Evolutionary conservation across 2,888 invertebrate genomes (phyloP), one percentile per base, ranked within the genome.

Genomic region (Phengaris arion): DNA sequence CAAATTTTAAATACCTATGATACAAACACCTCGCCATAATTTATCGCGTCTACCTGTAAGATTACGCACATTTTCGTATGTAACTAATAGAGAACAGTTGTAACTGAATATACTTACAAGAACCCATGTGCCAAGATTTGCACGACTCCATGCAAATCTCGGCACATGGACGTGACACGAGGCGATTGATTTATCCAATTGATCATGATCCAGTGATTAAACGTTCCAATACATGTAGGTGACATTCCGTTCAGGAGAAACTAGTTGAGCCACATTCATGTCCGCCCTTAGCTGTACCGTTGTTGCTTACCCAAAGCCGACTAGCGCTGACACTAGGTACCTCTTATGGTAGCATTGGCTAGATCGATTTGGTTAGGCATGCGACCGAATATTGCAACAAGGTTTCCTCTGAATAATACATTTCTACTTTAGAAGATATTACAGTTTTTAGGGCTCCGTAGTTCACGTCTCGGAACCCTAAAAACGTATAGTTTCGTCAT

Each of bases 251-350:
- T 83, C 79, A 82, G 85, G 87, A 88, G 90, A 91, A 91, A 91
- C 91, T 91, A 88, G 90, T 89, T 82, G 81, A 85, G 84, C 90
- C 79, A 85, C 90, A 91, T 91, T 91, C 90, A 90, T 85, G 87
- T 87, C 85, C 88, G 88, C 90, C 90, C 89, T 91, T 87, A 85
- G 85, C 85, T 83, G 85, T 87, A 87, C 89, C 89, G 88, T 89
- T 84, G 87, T 84, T 85, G 86, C 84, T 81, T 82, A 78, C 79
- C 81, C 77, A 80, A 78, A 80, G 79, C 76, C 72, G 57, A 52
- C 74, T 79, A 86, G 86, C 86, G 86, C 76, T 86, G 83, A 52
- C 79, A 52, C 22, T 22, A 22, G 22, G 22, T 22, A 22, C 69
- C 12, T 74, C 22, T 22, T 75, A 15, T 35, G 35, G 15, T 5